Base-by-base conservation (phyloP, 2,888 invertebrate genomes). In the Eupithecia subumbrata region DNA sequence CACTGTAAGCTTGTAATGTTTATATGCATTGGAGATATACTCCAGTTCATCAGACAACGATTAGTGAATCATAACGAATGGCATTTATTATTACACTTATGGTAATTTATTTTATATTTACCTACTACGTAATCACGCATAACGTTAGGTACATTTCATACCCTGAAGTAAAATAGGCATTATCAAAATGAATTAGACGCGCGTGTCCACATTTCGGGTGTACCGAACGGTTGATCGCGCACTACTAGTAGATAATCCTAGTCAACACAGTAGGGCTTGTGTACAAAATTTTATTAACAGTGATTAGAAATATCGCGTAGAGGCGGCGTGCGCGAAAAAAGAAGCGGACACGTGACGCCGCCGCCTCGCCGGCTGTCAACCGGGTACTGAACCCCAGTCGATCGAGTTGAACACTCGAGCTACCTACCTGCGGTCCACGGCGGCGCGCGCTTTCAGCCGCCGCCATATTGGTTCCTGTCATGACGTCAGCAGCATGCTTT, bases 291-390 rank as follows among this genome's bases (percentile, higher is more conserved):
- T 45, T 91, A 90, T 92, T 92, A 89, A 91, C 89, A 91, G 86
- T 89, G 82, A 76, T 84, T 88, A 90, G 86, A 91, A 30, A 91
- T 90, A 91, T 91, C 93, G 91, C 91, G 91, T 88, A 92, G 91
- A 91, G 93, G 92, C 94, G 94, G 93, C 93, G 93, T 89, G 90
- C 90, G 91, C 90, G 90, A 89, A 85, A 78, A 82, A 86, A 83
- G 82, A 83, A 85, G 83, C 73, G 80, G 82, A 76, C 83, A 87
- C 85, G 84, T 89, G 85, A 91, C 92, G 91, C 92, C 91, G 91
- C 94, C 93, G 92, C 92, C 92, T 91, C 91, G 86, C 92, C 94
- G 94, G 94, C 90, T 92, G 93, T 92, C 93, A 91, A 92, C 92
- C 94, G 94, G 94, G 92, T 94, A 95, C 95, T 95, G 92, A 94